These are phyloP conservation scores for Paradisaea rubra DNA, from an alignment of 2,113 vertebrate species.

Conservation along the genomic window DNA sequence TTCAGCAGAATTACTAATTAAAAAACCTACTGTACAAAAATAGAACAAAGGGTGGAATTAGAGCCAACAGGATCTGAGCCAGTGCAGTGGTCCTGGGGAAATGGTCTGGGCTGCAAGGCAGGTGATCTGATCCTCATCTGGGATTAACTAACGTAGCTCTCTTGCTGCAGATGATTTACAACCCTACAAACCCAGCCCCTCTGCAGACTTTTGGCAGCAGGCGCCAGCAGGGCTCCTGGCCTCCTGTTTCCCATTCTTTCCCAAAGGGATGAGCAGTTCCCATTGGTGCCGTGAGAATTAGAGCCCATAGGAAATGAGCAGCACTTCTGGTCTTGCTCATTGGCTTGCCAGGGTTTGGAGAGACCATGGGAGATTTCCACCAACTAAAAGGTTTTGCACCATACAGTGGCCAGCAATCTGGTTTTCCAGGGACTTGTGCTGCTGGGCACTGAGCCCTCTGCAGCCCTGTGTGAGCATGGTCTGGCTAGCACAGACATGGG, in stretches of 20 bases:
- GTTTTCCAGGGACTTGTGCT: not conserved
- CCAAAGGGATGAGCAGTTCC: not conserved
- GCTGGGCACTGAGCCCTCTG: not conserved
- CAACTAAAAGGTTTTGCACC: fast-evolving
- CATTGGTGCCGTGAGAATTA: not conserved
- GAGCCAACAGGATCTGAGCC: conserved; percentile 46
- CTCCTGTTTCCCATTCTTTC: conserved; percentile 15
- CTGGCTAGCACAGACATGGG: not conserved
- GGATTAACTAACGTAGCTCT: conserved; percentile 38
- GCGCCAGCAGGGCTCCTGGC: not conserved
- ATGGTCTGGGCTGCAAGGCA: conserved; percentile 23
- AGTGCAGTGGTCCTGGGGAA: conserved; percentile 32
- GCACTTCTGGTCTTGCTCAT: not conserved
- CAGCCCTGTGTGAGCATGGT: not conserved
- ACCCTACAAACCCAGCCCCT: not conserved
- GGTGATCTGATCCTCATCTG: conserved; percentile 55
- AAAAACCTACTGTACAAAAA: conserved; percentile 50
- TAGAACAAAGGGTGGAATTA: conserved; percentile 52
- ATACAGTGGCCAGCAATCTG: not conserved
- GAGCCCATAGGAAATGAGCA: not conserved
- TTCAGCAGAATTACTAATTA: conserved; percentile 59
- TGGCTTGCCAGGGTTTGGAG: not conserved
- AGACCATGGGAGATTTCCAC: not conserved
- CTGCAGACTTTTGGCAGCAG: not conserved
- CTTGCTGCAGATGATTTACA: conserved; percentile 45